Conservation (phyloP, 2,797 vertebrate genomes). For the Alca torda region DNA sequence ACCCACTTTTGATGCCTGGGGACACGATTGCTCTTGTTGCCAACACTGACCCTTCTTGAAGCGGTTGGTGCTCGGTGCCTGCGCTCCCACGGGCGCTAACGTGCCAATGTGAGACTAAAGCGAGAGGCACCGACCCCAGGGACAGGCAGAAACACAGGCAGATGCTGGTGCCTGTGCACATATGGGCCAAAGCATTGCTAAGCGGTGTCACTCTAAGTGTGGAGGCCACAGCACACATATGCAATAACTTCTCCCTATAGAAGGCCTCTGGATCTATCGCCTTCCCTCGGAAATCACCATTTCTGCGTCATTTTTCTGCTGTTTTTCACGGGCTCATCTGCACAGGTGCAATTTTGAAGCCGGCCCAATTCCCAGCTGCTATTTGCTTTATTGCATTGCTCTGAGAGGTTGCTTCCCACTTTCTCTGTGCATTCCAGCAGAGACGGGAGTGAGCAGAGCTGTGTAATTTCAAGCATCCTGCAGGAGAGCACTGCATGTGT, state of each 20-base stretch:
- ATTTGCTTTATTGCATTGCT: background rate
- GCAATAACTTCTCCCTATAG: background rate
- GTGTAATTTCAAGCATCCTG: background rate
- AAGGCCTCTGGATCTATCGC: background rate
- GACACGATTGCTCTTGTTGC: background rate
- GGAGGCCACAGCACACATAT: too few species aligned
- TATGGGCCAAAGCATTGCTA: background rate
- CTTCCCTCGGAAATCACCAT: background rate
- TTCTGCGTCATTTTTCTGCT: background rate
- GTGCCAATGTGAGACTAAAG: background rate
- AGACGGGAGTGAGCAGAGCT: background rate
- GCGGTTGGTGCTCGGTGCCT: background rate
- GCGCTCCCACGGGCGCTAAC: rapidly evolving
- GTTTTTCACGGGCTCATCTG: background rate
- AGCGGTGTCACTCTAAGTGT: background rate
- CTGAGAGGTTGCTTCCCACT: background rate
- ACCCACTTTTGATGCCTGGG: rapidly evolving
- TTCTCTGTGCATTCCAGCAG: too few species aligned
- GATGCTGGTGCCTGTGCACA: background rate
- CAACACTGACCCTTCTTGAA: background rate
- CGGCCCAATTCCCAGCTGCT: background rate
- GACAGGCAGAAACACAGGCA: background rate
- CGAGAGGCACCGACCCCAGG: background rate
- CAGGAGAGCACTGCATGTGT: background rate
- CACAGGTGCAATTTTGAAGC: background rate